Evolutionary conservation across 2,797 vertebrate species (phyloP).

Genomic region (Anisognathus igniventris): DNA sequence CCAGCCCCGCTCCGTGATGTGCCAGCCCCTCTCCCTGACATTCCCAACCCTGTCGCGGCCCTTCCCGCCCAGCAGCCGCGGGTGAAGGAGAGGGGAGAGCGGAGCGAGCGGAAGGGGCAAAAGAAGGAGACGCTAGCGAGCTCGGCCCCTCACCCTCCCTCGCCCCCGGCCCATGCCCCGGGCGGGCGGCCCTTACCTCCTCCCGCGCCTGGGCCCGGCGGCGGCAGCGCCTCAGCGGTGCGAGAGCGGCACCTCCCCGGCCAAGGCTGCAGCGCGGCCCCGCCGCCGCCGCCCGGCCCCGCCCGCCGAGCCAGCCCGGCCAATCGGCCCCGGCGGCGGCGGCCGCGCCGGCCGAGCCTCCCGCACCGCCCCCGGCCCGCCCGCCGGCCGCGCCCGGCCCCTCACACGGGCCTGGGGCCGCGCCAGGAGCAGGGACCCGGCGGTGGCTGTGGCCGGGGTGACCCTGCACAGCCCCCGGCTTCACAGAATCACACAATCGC

Average conservation of each 20-base stretch:
- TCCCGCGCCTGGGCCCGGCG: not conserved
- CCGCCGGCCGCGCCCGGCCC: not conserved
- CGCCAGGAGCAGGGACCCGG: too few relatives aligned
- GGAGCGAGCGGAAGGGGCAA: not conserved
- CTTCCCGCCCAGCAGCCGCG: not conserved
- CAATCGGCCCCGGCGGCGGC: not conserved
- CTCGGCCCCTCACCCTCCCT: too few relatives aligned
- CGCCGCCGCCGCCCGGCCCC: not conserved
- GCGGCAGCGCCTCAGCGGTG: not conserved
- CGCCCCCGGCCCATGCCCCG: too few relatives aligned
- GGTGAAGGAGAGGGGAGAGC: not conserved
- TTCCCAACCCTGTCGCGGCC: not conserved
- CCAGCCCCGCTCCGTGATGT: not conserved
- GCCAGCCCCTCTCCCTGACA: not conserved
- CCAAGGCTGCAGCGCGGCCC: not conserved
- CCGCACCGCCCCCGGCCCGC: not conserved
- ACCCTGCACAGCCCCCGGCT: rapidly evolving
- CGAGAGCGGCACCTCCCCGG: not conserved
- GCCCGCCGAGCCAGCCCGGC: not conserved
- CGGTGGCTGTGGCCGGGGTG: too few relatives aligned
- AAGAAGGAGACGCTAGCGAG: not conserved
- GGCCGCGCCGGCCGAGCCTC: not conserved
- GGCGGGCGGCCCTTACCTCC: not conserved
- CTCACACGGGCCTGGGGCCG: too few relatives aligned
- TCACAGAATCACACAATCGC: not conserved